Base-by-base conservation (phyloP, 2,113 vertebrate species). In the Noctilio leporinus region DNA sequence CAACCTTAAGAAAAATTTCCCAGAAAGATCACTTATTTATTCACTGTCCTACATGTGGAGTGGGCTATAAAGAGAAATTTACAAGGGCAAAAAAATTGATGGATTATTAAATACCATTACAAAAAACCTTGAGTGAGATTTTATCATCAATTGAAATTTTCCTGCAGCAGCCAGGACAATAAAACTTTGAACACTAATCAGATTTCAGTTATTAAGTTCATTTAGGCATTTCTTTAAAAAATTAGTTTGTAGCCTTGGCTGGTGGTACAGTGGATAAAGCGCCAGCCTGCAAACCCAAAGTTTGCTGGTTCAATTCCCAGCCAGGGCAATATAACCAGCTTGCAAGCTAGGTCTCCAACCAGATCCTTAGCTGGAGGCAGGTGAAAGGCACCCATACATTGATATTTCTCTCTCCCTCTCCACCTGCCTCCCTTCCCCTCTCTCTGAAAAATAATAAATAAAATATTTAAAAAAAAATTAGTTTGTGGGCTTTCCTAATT, bases 151-250 rank as follows among this genome's bases (percentile, higher is more conserved):
- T 73, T 82, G 62, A 90, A 94, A 92, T 80, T 76, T 90, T 75
- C 24, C 33, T 49, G 35, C 26, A 88, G 35, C 90, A 92, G 10
- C 45, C 81, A 90, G 17, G 40, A 72, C 38, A 91, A 15, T 51
- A 17, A 85, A 80, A 91, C 70, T 92, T 73, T 26, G 51, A 45
- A 55, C 20, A 51, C 80, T 81, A 85, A 93, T 67, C 59, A 81
- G 19, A 72, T 89, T 93, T 97, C 85, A 72, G 95, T 91, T 96
- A 45, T 97, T 65, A 96, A 91, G 78, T 93, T 95, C 64, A 95
- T 89, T 91, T 94, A 91, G 93, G 83, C 55, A 92, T 84, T 97
- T 98, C 96, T 98, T 94, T 59, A 28, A 59, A 59, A 59, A 28
- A n/a, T n/a, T n/a, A n/a, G n/a, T n/a, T n/a, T n/a, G n/a, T n/a